Conservation (phyloP, 2,888 invertebrate species). For the Gastracanthus pulcherrimus region DNA sequence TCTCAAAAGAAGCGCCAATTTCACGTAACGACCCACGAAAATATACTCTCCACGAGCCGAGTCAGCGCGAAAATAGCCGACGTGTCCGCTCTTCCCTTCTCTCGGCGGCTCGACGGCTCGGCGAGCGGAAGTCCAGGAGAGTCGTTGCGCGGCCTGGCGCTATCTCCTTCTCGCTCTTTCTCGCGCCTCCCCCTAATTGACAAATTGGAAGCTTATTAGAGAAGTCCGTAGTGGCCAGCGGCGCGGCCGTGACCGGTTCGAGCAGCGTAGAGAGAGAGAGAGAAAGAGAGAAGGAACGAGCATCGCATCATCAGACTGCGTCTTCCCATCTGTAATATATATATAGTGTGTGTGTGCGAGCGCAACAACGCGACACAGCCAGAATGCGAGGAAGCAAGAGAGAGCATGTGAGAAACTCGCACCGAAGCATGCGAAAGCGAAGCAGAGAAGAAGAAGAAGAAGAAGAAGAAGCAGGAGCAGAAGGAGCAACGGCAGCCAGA, state of each 20-base stretch:
- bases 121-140: constrained; percentile 64
- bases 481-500: no score
- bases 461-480: constrained; percentile 25
- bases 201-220: constrained; percentile 86
- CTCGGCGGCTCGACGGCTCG: constrained; percentile 61
- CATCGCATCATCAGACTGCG: no score
- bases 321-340: no score
- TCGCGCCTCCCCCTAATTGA: constrained; percentile 78
- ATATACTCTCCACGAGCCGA: not conserved
- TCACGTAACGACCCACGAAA: not conserved
- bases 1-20: constrained; percentile 61
- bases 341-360: no score
- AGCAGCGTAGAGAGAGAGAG: no score
- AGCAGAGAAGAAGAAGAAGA: not conserved
- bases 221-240: constrained; percentile 65
- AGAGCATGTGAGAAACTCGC: not conserved
- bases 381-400: no score
- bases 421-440: no score
- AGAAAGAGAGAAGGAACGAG: no score
- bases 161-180: constrained; percentile 67
- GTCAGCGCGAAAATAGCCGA: not conserved
- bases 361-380: no score
- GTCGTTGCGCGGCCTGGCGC: not conserved
- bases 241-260: constrained; percentile 47
- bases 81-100: constrained; percentile 38